Conservation (phyloP, 2,113 vertebrate species). For the Anoura caudifer region DNA sequence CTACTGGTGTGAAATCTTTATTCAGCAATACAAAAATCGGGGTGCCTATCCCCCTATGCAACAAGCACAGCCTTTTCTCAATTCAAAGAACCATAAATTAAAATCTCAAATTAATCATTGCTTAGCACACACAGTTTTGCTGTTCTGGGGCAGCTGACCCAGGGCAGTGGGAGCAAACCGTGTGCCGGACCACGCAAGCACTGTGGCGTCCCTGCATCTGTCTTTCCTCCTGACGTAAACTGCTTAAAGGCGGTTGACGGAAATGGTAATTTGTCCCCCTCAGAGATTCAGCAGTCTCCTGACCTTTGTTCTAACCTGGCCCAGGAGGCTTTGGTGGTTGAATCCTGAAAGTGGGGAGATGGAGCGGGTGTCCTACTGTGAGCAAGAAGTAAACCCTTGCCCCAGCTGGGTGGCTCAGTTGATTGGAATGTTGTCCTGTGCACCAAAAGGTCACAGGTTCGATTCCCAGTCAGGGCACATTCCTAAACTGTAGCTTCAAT, state of each 20-base stretch:
- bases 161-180: fast-evolving
- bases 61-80: neutral
- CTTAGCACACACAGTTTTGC: neutral
- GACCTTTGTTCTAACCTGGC: neutral
- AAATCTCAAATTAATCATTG: neutral
- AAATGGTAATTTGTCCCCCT: neutral
- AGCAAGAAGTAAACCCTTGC: neutral
- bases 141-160: neutral
- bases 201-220: neutral
- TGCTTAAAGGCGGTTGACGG: no score
- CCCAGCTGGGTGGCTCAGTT: no score
- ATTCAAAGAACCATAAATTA: neutral
- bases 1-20: neutral
- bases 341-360: neutral
- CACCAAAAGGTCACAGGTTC: no score
- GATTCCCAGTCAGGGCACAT: no score
- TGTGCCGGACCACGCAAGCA: fast-evolving
- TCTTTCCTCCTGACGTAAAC: neutral
- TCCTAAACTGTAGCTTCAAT: no score
- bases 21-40: slow-evolving; percentile 1
- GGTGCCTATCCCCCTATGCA: neutral
- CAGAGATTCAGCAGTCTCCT: neutral
- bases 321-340: neutral
- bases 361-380: neutral
- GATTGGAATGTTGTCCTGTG: no score